Base-by-base conservation (phyloP, 2,797 vertebrate species). In the Ara ararauna region DNA sequence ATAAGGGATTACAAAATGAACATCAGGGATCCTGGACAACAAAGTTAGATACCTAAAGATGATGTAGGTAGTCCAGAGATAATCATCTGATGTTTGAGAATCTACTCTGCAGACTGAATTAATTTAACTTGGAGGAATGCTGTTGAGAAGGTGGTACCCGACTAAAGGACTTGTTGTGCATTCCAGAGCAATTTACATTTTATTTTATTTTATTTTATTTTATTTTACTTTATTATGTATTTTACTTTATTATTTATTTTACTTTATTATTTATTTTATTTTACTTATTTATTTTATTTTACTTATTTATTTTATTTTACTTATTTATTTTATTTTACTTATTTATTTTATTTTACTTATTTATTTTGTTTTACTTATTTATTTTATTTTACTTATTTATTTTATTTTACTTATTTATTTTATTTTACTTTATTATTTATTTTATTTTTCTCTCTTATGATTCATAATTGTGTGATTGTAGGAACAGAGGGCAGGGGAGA, bases 1-100 rank as follows among this genome's bases (percentile, higher is more conserved):
- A 8, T 0, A 3, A 22, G 5, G 0, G 1, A 2, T 2, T 26
- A 7, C 30, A 61, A 34, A 58, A 34, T 15, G n/a, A 34, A 21
- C 34, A 18, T 45, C 78, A 29, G 45, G 17, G 20, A 32, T 48
- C 27, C 32, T 16, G 9, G 16, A 22, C 62, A 75, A 62, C 5
- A 11, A 1, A 21, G 5, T 29, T 9, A 48, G 6, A 10, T 47
- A 22, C 4, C 1, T 40, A 3, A 56, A 47, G 36, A 9, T 29
- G 54, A 5, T 53, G 23, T 80, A 72, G 50, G 22, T 75, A 86
- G 44, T 12, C 18, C 30, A 60, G 23, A 68, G 30, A 44, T 67
- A 6, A 14, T 66, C 7, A 5, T 6, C 17, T 71, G 29, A 1
- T 48, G 30, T n/a, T 22, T 38, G 44, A 64, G 4, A 60, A 54